Evolutionary conservation across 2,113 vertebrate genomes (phyloP).

Genomic region (Pituophis catenifer): DNA sequence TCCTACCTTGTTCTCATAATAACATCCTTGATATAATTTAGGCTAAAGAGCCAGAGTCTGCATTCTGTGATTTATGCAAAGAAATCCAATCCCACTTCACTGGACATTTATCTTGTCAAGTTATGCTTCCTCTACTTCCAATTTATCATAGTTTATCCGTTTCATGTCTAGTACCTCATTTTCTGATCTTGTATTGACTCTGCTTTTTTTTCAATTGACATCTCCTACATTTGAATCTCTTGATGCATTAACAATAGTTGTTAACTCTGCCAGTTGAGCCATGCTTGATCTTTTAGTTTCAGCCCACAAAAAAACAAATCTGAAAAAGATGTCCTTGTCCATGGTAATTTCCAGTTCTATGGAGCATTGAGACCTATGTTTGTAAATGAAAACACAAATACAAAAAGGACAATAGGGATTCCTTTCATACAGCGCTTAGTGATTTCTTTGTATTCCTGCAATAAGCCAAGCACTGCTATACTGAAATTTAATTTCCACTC

Average conservation of each 20-base stretch:
- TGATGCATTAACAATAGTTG: background rate
- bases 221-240: background rate
- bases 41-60: background rate
- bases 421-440: background rate
- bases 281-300: background rate
- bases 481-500: background rate
- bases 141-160: background rate
- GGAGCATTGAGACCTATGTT: background rate
- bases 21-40: background rate
- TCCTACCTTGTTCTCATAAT: background rate
- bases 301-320: background rate
- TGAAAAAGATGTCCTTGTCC: background rate
- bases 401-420: background rate
- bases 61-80: background rate
- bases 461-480: background rate
- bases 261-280: background rate
- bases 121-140: background rate
- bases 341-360: background rate
- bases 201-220: background rate
- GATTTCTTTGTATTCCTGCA: background rate
- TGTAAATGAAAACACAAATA: background rate
- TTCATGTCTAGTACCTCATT: background rate
- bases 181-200: background rate
- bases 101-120: background rate
- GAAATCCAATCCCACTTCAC: background rate